Base-by-base conservation (phyloP, 2,888 invertebrate species). In the Dusona sp. region DNA sequence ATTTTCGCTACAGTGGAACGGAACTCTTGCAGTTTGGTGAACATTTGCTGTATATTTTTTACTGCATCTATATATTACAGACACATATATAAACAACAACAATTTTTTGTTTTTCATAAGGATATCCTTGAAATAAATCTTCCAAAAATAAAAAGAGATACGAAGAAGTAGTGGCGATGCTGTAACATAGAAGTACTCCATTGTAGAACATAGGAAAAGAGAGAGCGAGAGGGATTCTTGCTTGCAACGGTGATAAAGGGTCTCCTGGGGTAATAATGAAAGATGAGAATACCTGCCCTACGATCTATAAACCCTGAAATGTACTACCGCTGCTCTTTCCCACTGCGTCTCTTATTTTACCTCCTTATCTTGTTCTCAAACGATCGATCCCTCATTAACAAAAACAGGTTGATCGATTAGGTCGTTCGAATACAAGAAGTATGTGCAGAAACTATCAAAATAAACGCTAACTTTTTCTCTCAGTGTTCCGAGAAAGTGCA, bases 341-440 rank as follows among this genome's bases (percentile, higher is more conserved):
- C 79, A 61, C 64, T 61, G 61, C 42, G 29, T 64, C 51, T 19
- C 11, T 42, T 42, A 65, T 65, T 68, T 54, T 38, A 1, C 45
- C 38, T 61, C 36, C 72, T 36, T 73, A 67, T 75, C 22, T 65
- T 19, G n/a, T 65, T 64, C 19, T 65, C 70, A 22, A n/a, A 11
- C 72, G 61, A 67, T 42, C 68, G 19, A 45, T 78, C 57, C 42
- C 80, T 84, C 80, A 65, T 83, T 84, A 84, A 86, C 85, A 83
- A 86, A 86, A 83, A 77, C 29, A n/a, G 70, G 36, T 73, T 75
- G 73, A 83, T 88, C 86, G 83, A 86, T 88, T 68, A 75, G 65
- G 29, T 67, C 33, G 48, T n/a, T 33, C 29, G 45, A 13, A 25
- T 25, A 61, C 61, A 6, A 29, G 61, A 16, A 29, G 61, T 7